phyloP scores from a whole-genome alignment of 2,113 vertebrate species.

The Neoarius graeffei region DNA sequence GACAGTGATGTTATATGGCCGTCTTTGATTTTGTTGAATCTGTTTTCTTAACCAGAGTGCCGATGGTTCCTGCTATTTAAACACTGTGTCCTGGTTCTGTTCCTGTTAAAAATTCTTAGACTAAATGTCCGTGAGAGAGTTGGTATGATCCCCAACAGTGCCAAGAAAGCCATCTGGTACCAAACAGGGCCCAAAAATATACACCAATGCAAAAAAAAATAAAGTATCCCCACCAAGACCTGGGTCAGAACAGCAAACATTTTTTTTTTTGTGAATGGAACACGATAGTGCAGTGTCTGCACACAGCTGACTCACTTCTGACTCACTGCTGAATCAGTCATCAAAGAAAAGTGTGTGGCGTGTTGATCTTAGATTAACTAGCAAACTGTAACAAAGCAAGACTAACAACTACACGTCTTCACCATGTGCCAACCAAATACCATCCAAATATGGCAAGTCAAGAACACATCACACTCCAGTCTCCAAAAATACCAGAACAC shows the following conservation, averaged over 20 bases:
- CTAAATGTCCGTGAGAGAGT: constrained; percentile 37
- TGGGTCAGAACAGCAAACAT: constrained; percentile 48
- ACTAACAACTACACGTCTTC: background rate
- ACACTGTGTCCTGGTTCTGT: constrained; percentile 22
- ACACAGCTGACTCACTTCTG: constrained; percentile 51
- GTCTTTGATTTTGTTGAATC: background rate
- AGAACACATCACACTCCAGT: background rate
- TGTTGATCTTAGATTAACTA: background rate
- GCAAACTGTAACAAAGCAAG: background rate
- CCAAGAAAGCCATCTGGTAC: constrained; percentile 43
- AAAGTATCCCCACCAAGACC: constrained; percentile 54
- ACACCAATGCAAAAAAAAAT: constrained; percentile 50
- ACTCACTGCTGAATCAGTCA: constrained; percentile 48
- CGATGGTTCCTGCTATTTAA: constrained; percentile 35
- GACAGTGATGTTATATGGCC: background rate
- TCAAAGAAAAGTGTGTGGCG: constrained; percentile 10
- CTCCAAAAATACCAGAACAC: constrained; percentile 9
- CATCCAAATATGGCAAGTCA: constrained; percentile 4
- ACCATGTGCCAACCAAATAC: background rate
- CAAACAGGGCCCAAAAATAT: constrained; percentile 64
- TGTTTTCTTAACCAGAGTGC: constrained; percentile 13
- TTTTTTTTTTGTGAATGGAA: constrained; percentile 66
- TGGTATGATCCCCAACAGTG: constrained; percentile 20
- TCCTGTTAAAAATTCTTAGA: constrained; percentile 35
- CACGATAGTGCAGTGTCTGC: constrained; percentile 47